Percentiles rank a stretch among this genome's conserved stretches.
Conservation (phyloP, 37 sponge, comb jelly and placozoan species). For the Axinella damicornis region DNA sequence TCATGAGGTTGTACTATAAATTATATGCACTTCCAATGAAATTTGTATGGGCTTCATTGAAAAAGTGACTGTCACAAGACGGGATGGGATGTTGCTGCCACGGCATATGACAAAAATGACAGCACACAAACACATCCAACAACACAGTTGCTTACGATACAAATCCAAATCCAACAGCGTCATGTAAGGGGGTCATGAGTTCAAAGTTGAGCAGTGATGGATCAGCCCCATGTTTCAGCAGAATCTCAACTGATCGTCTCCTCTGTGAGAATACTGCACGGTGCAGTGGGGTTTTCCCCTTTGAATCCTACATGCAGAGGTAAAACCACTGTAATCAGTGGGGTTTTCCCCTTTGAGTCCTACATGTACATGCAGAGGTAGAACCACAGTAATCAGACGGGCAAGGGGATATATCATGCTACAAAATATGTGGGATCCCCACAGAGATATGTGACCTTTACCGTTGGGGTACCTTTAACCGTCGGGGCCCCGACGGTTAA, state of each 20-base stretch:
- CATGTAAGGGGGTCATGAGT: slow-evolving; percentile 59
- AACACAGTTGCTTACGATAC: slow-evolving; percentile 41
- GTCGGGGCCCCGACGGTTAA: too few relatives aligned
- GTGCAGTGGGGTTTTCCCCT: slow-evolving; percentile 81
- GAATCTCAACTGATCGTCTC: neutral
- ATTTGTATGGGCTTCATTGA: too few relatives aligned
- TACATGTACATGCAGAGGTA: neutral
- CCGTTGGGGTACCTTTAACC: too few relatives aligned
- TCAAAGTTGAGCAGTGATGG: slow-evolving; percentile 50
- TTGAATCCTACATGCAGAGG: slow-evolving; percentile 37
- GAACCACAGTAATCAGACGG: slow-evolving; percentile 28
- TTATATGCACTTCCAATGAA: too few relatives aligned
- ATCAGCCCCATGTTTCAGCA: slow-evolving; percentile 73
- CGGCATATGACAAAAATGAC: too few relatives aligned
- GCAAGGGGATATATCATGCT: neutral
- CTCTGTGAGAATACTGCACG: slow-evolving; percentile 47
- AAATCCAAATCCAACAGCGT: slow-evolving; percentile 60
- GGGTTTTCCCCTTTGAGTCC: slow-evolving; percentile 74
- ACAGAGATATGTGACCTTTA: too few relatives aligned
- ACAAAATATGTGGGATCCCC: too few relatives aligned
- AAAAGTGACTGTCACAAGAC: too few relatives aligned
- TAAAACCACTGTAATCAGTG: slow-evolving; percentile 32
- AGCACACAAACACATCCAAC: too few relatives aligned
- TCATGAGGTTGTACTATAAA: too few relatives aligned
- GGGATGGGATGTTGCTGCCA: too few relatives aligned